Evolutionary conservation across 37 sponge, comb jelly and placozoan species (phyloP), one percentile per base, ranked within the genome.

Genomic region (Ianthella basta): DNA sequence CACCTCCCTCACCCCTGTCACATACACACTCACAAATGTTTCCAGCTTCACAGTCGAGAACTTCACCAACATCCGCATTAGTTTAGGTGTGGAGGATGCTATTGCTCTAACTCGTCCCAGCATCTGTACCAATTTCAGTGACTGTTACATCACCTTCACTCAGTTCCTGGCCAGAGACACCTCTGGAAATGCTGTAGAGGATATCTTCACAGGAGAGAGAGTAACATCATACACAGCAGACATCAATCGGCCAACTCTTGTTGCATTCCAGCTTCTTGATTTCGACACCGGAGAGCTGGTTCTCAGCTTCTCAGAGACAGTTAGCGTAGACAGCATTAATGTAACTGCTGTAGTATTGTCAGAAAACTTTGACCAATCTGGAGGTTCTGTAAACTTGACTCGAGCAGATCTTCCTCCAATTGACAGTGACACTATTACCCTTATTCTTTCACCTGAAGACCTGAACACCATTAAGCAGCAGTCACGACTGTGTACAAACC

Each of bases 251-350:
- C 97, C 97, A 39, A 0, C 24, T 10, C 89, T 97, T 10, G 80
- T 63, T 19, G 84, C 86, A 69, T 97, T 94, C 85, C 68, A 80
- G 3, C 41, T 30, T 16, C 91, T 97, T 69, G 97, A 97, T 72
- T 89, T 90, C 27, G 59, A 97, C 68, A 72, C 75, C 1, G 97
- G 97, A 33, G 59, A 88, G 27, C 56, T 97, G 3, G 39, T 88
- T 6, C 81, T 97, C 23, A 81, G 36, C 30, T 94, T 97, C 82
- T 80, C 90, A 27, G 97, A 97, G 63, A 90, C 91, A 54, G 94
- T 97, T 25, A 79, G 87, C 33, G 87, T 78, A 0, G 72, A 86
- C 8, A 86, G 86, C 33, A 55, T 97, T 67, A 91, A 92, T 61
- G 50, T 89, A 19, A 84, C 91, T 38, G 64, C 83, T 27, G 70